These are phyloP conservation scores for Hetaerina titia DNA, from an alignment of 2,888 invertebrate genomes.

Conservation along the genomic window DNA sequence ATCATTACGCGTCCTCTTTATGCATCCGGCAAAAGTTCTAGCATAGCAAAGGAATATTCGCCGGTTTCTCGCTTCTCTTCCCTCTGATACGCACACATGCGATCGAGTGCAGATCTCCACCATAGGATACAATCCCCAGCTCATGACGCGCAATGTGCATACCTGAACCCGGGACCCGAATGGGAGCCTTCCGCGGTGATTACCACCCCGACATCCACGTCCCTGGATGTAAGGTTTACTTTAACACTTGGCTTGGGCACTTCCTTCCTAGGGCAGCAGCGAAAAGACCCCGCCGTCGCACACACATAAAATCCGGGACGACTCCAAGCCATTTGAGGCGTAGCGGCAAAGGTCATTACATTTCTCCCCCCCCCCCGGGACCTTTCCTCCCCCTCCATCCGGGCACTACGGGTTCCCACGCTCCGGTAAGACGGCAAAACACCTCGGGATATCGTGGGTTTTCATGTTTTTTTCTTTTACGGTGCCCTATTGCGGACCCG, in stretches of 20 bases:
- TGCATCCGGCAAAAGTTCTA: not conserved
- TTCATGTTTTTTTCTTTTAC: not conserved
- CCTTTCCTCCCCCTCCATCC: not conserved
- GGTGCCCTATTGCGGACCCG: not conserved
- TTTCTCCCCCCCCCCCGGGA: not conserved
- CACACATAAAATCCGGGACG: not conserved
- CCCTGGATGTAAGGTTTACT: not conserved
- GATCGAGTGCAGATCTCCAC: not conserved
- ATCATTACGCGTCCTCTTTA: not conserved
- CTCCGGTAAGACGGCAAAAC: not conserved
- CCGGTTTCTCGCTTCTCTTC: not conserved
- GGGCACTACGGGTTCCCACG: not conserved
- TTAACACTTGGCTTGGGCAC: not conserved
- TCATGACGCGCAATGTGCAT: not conserved
- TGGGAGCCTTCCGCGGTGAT: not conserved
- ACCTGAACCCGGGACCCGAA: not conserved
- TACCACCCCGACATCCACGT: not conserved
- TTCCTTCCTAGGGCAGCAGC: not conserved
- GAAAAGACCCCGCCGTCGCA: not conserved
- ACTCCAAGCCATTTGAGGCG: not conserved
- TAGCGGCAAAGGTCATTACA: not conserved
- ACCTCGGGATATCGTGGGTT: constrained; percentile 2
- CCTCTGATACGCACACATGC: no score
- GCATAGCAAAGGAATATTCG: not conserved
- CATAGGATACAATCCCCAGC: not conserved